Evolutionary conservation across 64 coral and sea anemone species (phyloP).

Genomic region (Trachythela sp.): DNA sequence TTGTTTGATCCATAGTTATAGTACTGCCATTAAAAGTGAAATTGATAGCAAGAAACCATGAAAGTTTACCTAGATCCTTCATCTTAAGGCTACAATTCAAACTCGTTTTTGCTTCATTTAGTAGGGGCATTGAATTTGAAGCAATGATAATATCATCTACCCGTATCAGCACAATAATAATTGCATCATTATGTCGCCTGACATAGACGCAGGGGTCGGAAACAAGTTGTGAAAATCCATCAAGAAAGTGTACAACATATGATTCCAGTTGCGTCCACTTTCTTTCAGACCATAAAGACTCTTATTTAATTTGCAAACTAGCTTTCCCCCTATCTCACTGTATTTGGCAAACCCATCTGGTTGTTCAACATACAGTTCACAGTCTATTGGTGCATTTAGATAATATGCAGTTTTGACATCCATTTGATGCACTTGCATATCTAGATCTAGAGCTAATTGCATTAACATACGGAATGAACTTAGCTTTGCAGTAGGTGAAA

Average conservation of each 20-base stretch:
- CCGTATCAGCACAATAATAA: too few relatives aligned
- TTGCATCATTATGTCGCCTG: neutral
- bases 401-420: neutral
- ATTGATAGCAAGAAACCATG: too few relatives aligned
- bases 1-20: too few relatives aligned
- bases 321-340: neutral
- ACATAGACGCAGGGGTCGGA: neutral
- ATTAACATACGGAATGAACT: too few relatives aligned
- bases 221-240: neutral
- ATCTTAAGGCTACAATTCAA: too few relatives aligned
- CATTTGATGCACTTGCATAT: slow-evolving; percentile 13
- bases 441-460: neutral
- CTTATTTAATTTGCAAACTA: neutral
- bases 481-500: too few relatives aligned
- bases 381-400: neutral
- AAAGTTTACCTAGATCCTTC: too few relatives aligned
- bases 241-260: neutral
- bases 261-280: neutral
- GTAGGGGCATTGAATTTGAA: too few relatives aligned
- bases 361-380: neutral
- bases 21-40: too few relatives aligned
- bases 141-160: too few relatives aligned
- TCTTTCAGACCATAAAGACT: neutral
- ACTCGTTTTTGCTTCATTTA: too few relatives aligned
- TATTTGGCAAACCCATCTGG: too few relatives aligned